phyloP scores from a whole-genome alignment of 2,888 invertebrate species.

The Phyllotreta striolata region DNA sequence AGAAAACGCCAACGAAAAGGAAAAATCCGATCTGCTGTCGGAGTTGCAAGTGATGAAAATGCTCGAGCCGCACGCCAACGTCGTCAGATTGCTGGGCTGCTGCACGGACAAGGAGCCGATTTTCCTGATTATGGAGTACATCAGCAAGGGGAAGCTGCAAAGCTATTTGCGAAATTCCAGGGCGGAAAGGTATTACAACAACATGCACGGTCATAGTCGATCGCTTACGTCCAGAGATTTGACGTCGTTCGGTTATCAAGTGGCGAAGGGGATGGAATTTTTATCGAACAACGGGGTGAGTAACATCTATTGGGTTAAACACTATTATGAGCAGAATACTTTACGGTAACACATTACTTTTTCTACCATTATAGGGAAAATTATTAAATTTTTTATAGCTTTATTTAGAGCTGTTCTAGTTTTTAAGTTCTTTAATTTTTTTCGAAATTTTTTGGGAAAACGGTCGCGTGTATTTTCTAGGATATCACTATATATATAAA shows the following conservation, averaged over 20 bases:
- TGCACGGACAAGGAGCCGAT: constrained; percentile 92
- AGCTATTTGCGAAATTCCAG: constrained; percentile 86
- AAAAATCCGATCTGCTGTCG: constrained; percentile 84
- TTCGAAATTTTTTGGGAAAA: too few species aligned
- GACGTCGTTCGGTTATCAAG: constrained; percentile 90
- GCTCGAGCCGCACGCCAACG: constrained; percentile 88
- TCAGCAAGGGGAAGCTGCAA: constrained; percentile 87
- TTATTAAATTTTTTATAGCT: too few species aligned
- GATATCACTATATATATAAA: too few species aligned
- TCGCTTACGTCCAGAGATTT: constrained; percentile 85
- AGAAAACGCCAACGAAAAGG: constrained; percentile 88
- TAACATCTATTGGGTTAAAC: too few species aligned
- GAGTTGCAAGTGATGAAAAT: constrained; percentile 93
- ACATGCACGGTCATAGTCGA: constrained; percentile 78
- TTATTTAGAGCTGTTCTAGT: too few species aligned
- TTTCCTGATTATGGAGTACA: constrained; percentile 92
- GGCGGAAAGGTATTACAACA: constrained; percentile 83
- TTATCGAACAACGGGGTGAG: constrained; percentile 83
- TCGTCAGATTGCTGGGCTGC: constrained; percentile 86
- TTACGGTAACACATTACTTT: too few species aligned
- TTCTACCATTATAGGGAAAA: too few species aligned
- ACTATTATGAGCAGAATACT: too few species aligned
- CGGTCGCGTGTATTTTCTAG: too few species aligned
- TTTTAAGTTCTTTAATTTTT: too few species aligned
- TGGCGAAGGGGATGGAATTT: constrained; percentile 89